Evolutionary conservation across 2,888 invertebrate genomes (phyloP).

Genomic region (Leptopilina myrica): DNA sequence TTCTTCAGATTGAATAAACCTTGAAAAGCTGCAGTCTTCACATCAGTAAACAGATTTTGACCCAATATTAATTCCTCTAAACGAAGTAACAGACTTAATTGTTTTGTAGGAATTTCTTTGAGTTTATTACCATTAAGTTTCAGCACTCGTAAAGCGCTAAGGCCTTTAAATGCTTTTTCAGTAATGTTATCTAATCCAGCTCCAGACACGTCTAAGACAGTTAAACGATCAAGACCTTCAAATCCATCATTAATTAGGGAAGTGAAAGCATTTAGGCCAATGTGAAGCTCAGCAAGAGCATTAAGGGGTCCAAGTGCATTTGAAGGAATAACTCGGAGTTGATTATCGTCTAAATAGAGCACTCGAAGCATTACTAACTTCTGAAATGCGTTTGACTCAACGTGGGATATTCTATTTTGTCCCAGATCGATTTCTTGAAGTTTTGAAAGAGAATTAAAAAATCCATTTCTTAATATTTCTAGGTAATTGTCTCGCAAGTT

Average conservation of each 20-base stretch:
- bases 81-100: slow-evolving; percentile 84
- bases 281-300: slow-evolving; percentile 89
- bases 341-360: slow-evolving; percentile 90
- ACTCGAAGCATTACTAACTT: slow-evolving; percentile 87
- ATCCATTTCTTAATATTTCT: slow-evolving; percentile 85
- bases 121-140: slow-evolving; percentile 90
- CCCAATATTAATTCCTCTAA: slow-evolving; percentile 90
- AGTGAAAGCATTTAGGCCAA: slow-evolving; percentile 90
- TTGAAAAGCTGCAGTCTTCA: slow-evolving; percentile 86
- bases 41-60: slow-evolving; percentile 86
- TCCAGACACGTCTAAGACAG: slow-evolving; percentile 87
- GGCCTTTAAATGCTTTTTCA: slow-evolving; percentile 85
- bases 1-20: slow-evolving; percentile 87
- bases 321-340: slow-evolving; percentile 87
- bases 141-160: slow-evolving; percentile 86
- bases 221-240: slow-evolving; percentile 85
- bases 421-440: slow-evolving; percentile 92
- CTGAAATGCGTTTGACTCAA: slow-evolving; percentile 87
- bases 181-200: slow-evolving; percentile 89
- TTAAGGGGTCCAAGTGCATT: slow-evolving; percentile 85
- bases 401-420: slow-evolving; percentile 88
- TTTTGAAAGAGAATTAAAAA: slow-evolving; percentile 86
- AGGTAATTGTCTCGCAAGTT: slow-evolving; percentile 90
- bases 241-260: slow-evolving; percentile 88
- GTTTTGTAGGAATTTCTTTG: slow-evolving; percentile 85